Evolutionary conservation across 2,113 vertebrate species (phyloP), one percentile per base, ranked within the genome.

Genomic region (Columbina picui): DNA sequence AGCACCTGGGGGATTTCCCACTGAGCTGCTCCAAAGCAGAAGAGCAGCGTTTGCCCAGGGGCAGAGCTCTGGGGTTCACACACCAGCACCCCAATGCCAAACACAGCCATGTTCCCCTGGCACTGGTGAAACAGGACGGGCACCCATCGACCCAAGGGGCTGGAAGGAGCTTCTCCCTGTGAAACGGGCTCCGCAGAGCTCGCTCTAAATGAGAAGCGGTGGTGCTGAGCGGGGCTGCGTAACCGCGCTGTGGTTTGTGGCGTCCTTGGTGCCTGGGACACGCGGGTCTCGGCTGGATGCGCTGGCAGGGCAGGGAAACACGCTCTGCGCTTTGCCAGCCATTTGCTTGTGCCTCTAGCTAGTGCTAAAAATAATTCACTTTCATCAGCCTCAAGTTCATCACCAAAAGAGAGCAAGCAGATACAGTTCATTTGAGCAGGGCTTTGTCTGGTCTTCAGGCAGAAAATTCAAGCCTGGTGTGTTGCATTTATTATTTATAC

Each of bases 311-410:
- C 73, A 87, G 64, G 63, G 63, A 53, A 61, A 49, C 53, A 23
- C 0, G 2, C 43, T 65, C 65, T 1, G 0, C 1, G 5, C 61
- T 82, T 76, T 68, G 70, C 70, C 90, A 94, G 79, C 75, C 50
- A 2, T 53, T 76, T 17, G 7, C 78, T 75, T 75, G 56, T 68
- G 93, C 92, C 75, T 87, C 84, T 34, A 91, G 92, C 57, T 53
- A 76, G 27, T 14, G 8, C 90, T 83, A 93, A 93, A 90, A 90
- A 90, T 92, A 87, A 70, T 59, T 89, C 57, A 20, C 57, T 71
- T 85, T 77, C 76, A 73, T 90, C 39, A 87, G 6, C 63, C 32
- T 81, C 61, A 52, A 94, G 49, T 68, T 95, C 74, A 88, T 56
- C 92, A 83, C 70, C 36, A 56, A 69, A 79, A 93, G 30, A 67